A percentile compares a stretch with the other conserved stretches of the same genome.
phyloP scores from a whole-genome alignment of 2,113 vertebrate species.

The Tetrax tetrax region DNA sequence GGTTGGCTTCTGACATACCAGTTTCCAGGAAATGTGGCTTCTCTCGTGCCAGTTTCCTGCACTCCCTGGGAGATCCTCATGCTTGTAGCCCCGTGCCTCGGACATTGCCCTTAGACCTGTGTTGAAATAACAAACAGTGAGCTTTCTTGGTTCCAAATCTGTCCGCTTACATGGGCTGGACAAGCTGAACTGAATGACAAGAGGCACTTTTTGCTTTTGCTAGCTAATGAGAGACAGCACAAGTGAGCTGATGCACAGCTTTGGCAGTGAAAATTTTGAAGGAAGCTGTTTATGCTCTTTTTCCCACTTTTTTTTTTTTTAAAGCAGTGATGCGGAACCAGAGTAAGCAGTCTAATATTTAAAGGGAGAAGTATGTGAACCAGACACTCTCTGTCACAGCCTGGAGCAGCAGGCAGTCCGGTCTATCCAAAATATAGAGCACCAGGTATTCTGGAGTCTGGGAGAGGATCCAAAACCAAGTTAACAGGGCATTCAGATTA shows the following conservation, averaged over 20 bases:
- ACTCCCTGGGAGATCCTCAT: background rate
- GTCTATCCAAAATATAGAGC: background rate
- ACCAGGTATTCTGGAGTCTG: conserved; percentile 25
- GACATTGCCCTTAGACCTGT: background rate
- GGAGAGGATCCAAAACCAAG: conserved; percentile 25
- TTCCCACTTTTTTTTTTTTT: background rate
- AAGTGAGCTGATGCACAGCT: background rate
- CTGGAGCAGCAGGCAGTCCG: background rate
- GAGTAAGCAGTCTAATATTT: background rate
- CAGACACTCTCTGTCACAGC: background rate
- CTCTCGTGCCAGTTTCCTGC: background rate
- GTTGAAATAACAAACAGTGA: background rate
- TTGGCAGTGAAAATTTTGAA: background rate
- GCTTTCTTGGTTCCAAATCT: background rate
- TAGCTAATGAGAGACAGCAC: background rate
- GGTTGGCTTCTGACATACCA: background rate
- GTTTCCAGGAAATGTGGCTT: background rate
- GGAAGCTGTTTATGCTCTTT: background rate
- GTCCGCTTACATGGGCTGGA: background rate
- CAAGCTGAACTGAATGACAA: background rate
- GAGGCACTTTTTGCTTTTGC: background rate
- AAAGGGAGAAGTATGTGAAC: background rate
- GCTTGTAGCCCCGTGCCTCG: background rate
- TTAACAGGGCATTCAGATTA: conserved; percentile 33
- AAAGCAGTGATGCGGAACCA: background rate